These are phyloP conservation scores for Jaculus jaculus DNA, from an alignment of 2,113 vertebrate genomes.

Conservation along the genomic window DNA sequence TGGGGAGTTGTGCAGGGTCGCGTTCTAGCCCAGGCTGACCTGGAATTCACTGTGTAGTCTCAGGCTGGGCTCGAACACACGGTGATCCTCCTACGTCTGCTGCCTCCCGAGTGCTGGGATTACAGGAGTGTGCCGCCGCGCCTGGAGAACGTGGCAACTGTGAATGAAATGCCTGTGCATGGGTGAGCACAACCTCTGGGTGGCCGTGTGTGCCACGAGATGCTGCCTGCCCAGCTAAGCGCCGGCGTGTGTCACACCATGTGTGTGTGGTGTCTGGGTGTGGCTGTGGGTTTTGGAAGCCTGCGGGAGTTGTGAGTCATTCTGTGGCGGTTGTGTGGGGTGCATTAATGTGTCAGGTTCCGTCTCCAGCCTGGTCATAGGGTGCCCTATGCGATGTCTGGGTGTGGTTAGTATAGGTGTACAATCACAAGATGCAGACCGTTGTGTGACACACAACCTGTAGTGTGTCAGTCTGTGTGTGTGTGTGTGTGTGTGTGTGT, in stretches of 20 bases:
- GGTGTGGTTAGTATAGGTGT: slow-evolving; percentile 58
- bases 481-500: slow-evolving; percentile 44
- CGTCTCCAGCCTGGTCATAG: not conserved
- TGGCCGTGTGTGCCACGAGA: not conserved
- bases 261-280: slow-evolving; percentile 70
- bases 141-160: not conserved
- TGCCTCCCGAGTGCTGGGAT: too few relatives aligned
- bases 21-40: too few relatives aligned
- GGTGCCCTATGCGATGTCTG: not conserved
- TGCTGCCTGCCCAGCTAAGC: not conserved
- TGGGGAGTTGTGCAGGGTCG: too few relatives aligned
- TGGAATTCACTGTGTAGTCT: too few relatives aligned
- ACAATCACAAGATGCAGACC: not conserved
- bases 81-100: too few relatives aligned
- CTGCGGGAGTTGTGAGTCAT: slow-evolving; percentile 70
- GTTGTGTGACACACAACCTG: not conserved
- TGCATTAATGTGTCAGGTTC: slow-evolving; percentile 6
- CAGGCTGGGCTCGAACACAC: too few relatives aligned
- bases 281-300: slow-evolving; percentile 64
- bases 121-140: too few relatives aligned
- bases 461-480: slow-evolving; percentile 27
- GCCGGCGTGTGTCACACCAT: slow-evolving; percentile 40
- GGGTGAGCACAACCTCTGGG: not conserved
- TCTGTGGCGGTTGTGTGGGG: slow-evolving; percentile 2
- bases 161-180: not conserved